phyloP scores from a whole-genome alignment of 2,888 invertebrate species.

The Yponomeuta evonymella region DNA sequence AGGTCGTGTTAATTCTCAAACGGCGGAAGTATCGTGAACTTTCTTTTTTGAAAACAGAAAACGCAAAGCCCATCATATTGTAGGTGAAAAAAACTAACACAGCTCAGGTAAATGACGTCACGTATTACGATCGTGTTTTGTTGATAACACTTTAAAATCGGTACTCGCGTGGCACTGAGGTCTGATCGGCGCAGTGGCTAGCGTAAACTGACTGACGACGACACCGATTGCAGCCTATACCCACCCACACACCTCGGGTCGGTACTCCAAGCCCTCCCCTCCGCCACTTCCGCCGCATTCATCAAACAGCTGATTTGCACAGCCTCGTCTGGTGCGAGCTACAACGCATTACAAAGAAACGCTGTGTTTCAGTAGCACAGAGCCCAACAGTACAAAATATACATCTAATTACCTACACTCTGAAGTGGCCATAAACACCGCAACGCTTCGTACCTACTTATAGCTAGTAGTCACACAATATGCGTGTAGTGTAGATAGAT shows the following conservation, averaged over 20 bases:
- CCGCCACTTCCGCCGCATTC: not conserved
- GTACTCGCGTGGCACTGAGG: not conserved
- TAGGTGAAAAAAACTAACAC: not conserved
- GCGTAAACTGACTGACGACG: not conserved
- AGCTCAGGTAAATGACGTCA: not conserved
- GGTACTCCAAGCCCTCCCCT: not conserved
- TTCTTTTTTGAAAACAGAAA: not conserved
- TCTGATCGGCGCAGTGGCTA: not conserved
- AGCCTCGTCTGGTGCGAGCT: not conserved
- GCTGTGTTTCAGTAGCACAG: not conserved
- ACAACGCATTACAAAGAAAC: not conserved
- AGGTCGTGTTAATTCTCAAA: not conserved
- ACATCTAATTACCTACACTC: too few relatives aligned
- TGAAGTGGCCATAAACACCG: too few relatives aligned
- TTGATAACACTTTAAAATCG: not conserved
- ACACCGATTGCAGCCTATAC: not conserved
- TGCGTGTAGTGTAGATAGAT: too few relatives aligned
- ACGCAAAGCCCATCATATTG: not conserved
- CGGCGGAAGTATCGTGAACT: slow-evolving; percentile 17
- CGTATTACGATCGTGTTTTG: not conserved
- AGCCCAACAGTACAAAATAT: not conserved
- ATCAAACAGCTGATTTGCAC: not conserved
- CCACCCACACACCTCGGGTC: not conserved
- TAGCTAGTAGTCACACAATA: too few relatives aligned
- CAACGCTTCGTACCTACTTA: too few relatives aligned